Conservation (phyloP, 2,888 invertebrate species). For the Candidula unifasciata region DNA sequence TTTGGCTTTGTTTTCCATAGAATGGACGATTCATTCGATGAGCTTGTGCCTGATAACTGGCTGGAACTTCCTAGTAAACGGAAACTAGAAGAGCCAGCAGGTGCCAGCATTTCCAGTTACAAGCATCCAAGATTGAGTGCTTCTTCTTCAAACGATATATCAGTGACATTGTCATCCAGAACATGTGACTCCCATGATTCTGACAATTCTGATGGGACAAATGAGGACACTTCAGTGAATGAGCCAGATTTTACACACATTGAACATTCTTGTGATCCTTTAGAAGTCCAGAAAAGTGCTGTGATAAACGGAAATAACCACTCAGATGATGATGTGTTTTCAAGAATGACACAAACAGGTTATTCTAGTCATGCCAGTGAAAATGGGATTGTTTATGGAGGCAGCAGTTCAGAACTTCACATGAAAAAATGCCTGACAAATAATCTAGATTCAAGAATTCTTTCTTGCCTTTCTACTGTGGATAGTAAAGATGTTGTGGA, state of each 20-base stretch:
- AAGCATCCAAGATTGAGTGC: not conserved
- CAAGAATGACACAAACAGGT: not conserved
- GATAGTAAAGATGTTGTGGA: not conserved
- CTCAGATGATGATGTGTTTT: not conserved
- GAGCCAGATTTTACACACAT: slow-evolving; percentile 26
- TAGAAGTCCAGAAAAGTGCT: not conserved
- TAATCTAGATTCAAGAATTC: not conserved
- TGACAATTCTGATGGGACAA: slow-evolving; percentile 1
- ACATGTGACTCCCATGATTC: not conserved
- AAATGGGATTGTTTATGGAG: not conserved
- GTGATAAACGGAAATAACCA: not conserved
- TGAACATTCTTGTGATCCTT: not conserved
- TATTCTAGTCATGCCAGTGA: slow-evolving; percentile 3
- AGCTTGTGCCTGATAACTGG: slow-evolving; percentile 49
- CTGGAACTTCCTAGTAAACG: slow-evolving; percentile 5
- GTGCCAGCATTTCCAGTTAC: not conserved
- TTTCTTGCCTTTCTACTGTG: not conserved
- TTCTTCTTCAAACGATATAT: not conserved
- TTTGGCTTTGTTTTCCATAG: too few species aligned
- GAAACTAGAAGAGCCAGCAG: slow-evolving; percentile 2
- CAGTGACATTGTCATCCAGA: not conserved
- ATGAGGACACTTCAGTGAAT: slow-evolving; percentile 42
- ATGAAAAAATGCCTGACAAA: not conserved
- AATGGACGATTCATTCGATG: slow-evolving; percentile 44
- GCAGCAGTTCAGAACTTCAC: not conserved